phyloP scores from a whole-genome alignment of 1,140 invertebrate genomes.

The Ips nitidus region DNA sequence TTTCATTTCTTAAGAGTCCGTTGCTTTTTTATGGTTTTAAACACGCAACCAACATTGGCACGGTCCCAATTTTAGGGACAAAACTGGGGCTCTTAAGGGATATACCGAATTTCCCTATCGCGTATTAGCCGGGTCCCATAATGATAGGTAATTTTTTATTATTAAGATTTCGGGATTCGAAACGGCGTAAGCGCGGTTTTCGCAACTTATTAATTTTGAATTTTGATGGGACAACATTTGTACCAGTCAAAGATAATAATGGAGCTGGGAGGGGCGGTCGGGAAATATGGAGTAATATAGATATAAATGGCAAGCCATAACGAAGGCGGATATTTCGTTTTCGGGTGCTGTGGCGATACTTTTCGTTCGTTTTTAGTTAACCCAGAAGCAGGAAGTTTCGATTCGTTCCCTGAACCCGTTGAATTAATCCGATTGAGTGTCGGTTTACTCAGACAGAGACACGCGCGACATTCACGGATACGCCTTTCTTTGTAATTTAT shows the following conservation, averaged over 20 bases:
- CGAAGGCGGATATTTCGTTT: constrained; percentile 17
- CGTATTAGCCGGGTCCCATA: constrained; percentile 41
- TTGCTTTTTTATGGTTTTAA: background rate
- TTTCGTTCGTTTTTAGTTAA: background rate
- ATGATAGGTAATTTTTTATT: constrained; percentile 47
- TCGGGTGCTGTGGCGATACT: constrained; percentile 1
- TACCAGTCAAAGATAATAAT: constrained; percentile 41
- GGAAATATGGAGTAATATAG: constrained; percentile 22
- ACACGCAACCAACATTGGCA: too few relatives aligned
- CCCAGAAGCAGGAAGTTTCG: background rate
- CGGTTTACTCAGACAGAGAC: constrained; percentile 19
- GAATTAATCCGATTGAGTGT: background rate
- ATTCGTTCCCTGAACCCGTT: background rate
- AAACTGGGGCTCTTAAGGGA: constrained; percentile 21
- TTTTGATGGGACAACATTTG: constrained; percentile 35
- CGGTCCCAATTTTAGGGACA: too few relatives aligned
- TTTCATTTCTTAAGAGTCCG: constrained; percentile 20
- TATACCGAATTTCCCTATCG: constrained; percentile 31
- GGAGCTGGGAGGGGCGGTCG: constrained; percentile 11
- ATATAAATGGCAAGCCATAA: constrained; percentile 27
- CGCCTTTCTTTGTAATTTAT: constrained; percentile 30
- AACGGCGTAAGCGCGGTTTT: constrained; percentile 40
- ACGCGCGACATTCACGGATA: constrained; percentile 17
- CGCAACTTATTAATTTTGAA: constrained; percentile 41
- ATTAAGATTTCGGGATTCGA: constrained; percentile 44